Conservation (phyloP, 2,113 vertebrate species). For the Motacilla tschutschensis region DNA sequence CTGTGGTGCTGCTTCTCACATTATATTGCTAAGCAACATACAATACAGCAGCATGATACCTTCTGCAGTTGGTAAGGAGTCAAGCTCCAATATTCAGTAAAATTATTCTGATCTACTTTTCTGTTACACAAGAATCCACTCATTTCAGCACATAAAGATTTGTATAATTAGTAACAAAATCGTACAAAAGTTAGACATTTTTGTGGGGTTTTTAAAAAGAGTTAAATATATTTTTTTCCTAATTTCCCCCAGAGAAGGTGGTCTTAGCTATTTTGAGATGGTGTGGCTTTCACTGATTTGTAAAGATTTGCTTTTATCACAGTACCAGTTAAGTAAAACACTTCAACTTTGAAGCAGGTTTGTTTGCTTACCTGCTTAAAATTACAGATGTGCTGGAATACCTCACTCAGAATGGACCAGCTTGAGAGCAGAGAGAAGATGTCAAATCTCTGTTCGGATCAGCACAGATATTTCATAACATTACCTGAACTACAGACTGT, state of each 20-base stretch:
- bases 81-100: slow-evolving; percentile 30
- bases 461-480: neutral
- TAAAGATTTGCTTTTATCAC: neutral
- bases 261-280: neutral
- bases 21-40: slow-evolving; percentile 68
- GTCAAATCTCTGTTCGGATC: neutral
- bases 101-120: slow-evolving; percentile 39
- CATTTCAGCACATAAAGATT: neutral
- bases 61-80: slow-evolving; percentile 43
- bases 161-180: slow-evolving; percentile 3
- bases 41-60: slow-evolving; percentile 58
- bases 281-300: neutral
- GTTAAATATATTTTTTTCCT: neutral
- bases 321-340: neutral
- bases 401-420: neutral
- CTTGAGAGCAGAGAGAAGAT: neutral
- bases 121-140: neutral
- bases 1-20: slow-evolving; percentile 59
- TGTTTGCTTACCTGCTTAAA: neutral
- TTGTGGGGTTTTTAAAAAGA: neutral
- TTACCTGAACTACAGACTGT: neutral
- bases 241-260: neutral
- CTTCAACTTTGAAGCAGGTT: neutral
- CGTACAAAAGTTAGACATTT: neutral
- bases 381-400: neutral